Percentiles rank a stretch among this genome's conserved stretches.
Evolutionary conservation across 2,888 invertebrate genomes (phyloP).

Genomic region (Amiota mariae): DNA sequence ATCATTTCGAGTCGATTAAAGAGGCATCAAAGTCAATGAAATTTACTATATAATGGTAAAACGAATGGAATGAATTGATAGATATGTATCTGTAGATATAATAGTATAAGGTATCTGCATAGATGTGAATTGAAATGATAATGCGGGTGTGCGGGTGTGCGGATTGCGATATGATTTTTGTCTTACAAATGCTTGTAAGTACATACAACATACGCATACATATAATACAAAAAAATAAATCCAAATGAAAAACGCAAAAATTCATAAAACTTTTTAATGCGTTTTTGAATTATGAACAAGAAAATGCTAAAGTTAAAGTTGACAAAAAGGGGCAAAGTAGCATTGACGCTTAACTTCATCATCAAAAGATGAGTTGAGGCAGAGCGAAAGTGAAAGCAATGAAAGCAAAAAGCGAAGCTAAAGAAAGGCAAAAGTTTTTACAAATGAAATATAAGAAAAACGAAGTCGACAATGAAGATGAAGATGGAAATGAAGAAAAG

Average conservation of each 20-base stretch:
- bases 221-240: not conserved
- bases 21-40: not conserved
- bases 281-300: conserved; percentile 5
- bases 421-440: conserved; percentile 1
- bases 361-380: not conserved
- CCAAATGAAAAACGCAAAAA: conserved; percentile 7
- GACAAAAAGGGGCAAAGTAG: not conserved
- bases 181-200: no score
- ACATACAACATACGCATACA: no score
- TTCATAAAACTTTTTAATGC: conserved; percentile 16
- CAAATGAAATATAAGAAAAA: not conserved
- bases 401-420: not conserved
- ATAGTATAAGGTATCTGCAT: not conserved
- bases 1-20: no score
- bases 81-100: no score
- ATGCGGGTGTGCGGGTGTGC: conserved; percentile 1
- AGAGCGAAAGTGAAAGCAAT: not conserved
- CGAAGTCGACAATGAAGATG: not conserved
- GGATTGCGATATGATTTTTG: not conserved
- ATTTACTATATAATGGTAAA: not conserved
- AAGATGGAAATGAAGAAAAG: not conserved
- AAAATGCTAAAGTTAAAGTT: not conserved
- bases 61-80: not conserved
- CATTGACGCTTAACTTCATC: no score
- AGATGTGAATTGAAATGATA: not conserved